Evolutionary conservation across 2,797 vertebrate species (phyloP).

Genomic region (Bothrops alternatus): DNA sequence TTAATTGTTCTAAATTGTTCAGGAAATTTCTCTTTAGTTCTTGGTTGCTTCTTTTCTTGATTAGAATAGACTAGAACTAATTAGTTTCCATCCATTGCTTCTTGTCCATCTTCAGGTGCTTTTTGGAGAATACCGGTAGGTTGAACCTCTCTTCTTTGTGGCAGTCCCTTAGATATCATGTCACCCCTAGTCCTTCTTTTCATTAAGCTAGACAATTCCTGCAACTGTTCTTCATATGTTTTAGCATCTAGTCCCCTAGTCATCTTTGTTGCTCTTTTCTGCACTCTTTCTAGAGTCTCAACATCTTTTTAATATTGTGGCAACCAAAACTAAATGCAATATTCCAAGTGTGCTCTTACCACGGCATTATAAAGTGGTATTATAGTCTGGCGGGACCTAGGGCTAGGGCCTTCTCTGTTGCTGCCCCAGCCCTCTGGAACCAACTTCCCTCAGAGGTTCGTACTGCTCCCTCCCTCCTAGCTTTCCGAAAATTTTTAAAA

Average conservation of each 20-base stretch:
- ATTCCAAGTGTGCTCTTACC: background rate
- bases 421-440: too few relatives aligned
- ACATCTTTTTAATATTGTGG: background rate
- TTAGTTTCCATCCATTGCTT: background rate
- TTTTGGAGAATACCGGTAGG: background rate
- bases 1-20: background rate
- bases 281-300: background rate
- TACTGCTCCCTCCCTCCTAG: too few relatives aligned
- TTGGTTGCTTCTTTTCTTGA: background rate
- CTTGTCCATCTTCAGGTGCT: background rate
- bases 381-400: too few relatives aligned
- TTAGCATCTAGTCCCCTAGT: too few relatives aligned
- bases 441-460: too few relatives aligned
- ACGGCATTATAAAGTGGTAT: background rate
- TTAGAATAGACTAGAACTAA: background rate
- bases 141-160: background rate
- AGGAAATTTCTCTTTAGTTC: background rate
- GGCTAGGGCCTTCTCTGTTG: too few relatives aligned
- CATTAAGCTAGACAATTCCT: too few relatives aligned
- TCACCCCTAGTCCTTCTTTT: background rate
- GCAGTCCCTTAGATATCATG: background rate
- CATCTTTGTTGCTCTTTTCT: background rate
- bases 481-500: too few relatives aligned
- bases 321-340: background rate
- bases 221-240: too few relatives aligned